These are phyloP conservation scores for Cloeon dipterum DNA, from an alignment of 2,888 invertebrate species.

Conservation along the genomic window DNA sequence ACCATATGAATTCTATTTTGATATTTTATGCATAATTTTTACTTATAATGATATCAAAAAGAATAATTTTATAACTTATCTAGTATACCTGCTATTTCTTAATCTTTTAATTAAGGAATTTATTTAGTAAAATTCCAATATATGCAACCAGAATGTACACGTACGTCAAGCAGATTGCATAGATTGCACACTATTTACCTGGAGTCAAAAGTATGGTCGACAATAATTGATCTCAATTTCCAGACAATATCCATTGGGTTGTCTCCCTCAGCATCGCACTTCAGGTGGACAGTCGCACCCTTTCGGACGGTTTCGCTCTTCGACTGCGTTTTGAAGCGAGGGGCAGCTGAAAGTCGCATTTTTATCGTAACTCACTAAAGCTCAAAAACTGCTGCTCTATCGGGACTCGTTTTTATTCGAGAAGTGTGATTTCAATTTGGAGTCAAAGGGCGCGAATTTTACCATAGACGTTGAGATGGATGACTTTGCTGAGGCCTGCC, in stretches of 20 bases:
- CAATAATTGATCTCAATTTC: constrained; percentile 19
- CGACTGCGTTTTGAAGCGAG: constrained; percentile 22
- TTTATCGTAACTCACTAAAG: no score
- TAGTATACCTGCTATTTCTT: no score
- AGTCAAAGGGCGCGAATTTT: constrained; percentile 16
- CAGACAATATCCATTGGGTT: constrained; percentile 27
- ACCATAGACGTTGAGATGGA: constrained; percentile 36
- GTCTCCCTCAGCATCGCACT: constrained; percentile 28
- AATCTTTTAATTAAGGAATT: no score
- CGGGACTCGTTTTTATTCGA: no score
- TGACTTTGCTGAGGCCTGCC: constrained; percentile 33
- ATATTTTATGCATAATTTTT: no score
- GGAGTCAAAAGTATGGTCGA: constrained; percentile 5
- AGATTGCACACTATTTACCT: constrained; percentile 1
- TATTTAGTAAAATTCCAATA: no score
- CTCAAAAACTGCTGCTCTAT: no score
- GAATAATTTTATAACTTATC: no score
- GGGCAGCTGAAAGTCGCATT: constrained; percentile 20
- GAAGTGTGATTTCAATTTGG: neutral
- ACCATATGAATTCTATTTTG: no score
- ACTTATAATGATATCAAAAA: no score
- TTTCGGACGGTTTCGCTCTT: constrained; percentile 23
- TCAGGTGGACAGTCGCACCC: constrained; percentile 24
- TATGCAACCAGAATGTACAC: no score
- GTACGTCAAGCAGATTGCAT: no score